Conservation (phyloP, 2,797 vertebrate species). For the Zalophus californianus region DNA sequence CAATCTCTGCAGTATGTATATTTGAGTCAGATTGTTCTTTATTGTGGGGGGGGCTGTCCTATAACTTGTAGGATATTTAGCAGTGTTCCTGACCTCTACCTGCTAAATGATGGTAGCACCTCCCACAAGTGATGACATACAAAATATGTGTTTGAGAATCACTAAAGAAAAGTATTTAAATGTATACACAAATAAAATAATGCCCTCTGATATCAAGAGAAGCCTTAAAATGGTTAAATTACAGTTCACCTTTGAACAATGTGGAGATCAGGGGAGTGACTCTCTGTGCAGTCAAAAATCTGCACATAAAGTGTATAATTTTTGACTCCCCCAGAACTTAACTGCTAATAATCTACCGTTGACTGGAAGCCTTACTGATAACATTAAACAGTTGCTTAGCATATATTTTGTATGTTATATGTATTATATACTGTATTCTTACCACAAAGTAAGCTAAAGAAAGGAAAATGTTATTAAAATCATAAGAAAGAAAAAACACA, state of each 20-base stretch:
- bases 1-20: neutral
- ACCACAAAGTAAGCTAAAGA: neutral
- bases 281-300: neutral
- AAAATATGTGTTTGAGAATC: neutral
- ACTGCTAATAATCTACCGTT: neutral
- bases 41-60: neutral
- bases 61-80: neutral
- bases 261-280: neutral
- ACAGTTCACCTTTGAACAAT: neutral
- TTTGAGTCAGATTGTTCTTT: neutral
- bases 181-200: neutral
- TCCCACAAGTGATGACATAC: neutral
- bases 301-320: neutral
- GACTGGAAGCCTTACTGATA: neutral
- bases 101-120: neutral
- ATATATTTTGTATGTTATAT: neutral
- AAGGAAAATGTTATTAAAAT: neutral
- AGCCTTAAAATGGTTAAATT: neutral
- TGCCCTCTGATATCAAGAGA: neutral
- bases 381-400: neutral
- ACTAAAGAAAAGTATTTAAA: neutral
- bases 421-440: neutral
- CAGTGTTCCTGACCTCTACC: neutral
- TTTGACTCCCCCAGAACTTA: neutral
- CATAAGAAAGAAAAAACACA: neutral